A percentile compares a stretch with the other conserved stretches of the same genome.
These are phyloP conservation scores for Trichechus manatus DNA, from an alignment of 2,113 vertebrate genomes.

Conservation along the genomic window DNA sequence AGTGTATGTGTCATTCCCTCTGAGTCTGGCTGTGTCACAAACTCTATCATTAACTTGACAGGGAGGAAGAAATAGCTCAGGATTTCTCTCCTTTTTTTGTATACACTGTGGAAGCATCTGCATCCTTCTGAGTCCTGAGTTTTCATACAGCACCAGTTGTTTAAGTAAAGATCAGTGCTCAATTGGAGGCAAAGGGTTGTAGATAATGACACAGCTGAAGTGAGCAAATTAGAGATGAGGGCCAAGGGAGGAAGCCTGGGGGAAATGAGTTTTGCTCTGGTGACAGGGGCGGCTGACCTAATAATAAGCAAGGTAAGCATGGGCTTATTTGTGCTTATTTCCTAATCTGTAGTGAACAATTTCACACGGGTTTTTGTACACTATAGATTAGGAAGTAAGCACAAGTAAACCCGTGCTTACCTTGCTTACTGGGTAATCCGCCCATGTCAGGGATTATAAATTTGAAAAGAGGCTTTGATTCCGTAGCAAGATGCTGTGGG, in stretches of 20 bases:
- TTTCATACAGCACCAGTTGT: not conserved
- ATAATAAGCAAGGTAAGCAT: no score
- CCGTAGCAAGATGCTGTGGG: no score
- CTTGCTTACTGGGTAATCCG: no score
- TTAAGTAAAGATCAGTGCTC: not conserved
- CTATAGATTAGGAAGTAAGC: no score
- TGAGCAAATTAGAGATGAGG: not conserved
- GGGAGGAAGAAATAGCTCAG: not conserved
- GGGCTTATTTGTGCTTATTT: no score
- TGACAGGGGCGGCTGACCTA: not conserved
- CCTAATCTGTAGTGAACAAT: no score
- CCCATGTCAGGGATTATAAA: no score
- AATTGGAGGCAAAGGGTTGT: not conserved
- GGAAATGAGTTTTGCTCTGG: not conserved
- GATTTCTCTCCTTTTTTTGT: not conserved
- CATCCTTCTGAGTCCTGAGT: not conserved
- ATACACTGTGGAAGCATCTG: not conserved
- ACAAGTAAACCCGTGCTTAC: no score
- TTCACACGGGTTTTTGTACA: no score
- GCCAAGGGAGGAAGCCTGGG: not conserved
- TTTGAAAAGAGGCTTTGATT: no score
- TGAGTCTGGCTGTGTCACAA: not conserved
- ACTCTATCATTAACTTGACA: not conserved
- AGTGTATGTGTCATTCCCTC: not conserved
- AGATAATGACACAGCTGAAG: not conserved